phyloP scores from a whole-genome alignment of 2,113 vertebrate genomes.

The Sylvia atricapilla region DNA sequence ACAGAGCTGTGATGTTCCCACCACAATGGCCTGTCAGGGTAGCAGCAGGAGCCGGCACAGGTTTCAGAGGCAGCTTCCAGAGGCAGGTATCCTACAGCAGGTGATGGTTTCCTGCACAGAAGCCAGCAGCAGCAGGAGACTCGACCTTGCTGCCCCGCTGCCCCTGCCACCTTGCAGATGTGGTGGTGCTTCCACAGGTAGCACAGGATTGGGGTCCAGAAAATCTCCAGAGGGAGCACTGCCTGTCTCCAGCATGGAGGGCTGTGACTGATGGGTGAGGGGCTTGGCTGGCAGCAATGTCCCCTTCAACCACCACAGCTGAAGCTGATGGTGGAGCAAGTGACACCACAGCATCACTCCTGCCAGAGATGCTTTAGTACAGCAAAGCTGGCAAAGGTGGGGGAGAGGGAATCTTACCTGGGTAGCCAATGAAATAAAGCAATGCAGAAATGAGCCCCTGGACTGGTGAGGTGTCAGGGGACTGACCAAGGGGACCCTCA shows the following conservation, averaged over 20 bases:
- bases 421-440: background rate
- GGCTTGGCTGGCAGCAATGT: background rate
- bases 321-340: background rate
- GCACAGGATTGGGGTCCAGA: accelerated
- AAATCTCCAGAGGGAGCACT: accelerated
- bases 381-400: background rate
- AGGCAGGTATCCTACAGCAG: background rate
- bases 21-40: background rate
- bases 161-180: accelerated
- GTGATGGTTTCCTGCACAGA: background rate
- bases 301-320: accelerated
- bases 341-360: background rate
- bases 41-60: accelerated
- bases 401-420: background rate
- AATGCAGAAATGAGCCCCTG: background rate
- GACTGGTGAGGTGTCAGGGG: background rate
- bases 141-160: accelerated
- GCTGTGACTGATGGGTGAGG: background rate
- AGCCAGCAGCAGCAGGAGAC: background rate
- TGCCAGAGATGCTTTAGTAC: background rate
- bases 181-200: accelerated
- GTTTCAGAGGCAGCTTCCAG: accelerated
- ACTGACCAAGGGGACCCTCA: background rate
- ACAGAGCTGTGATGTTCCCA: accelerated
- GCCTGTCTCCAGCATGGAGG: background rate